phyloP scores from a whole-genome alignment of 2,797 vertebrate genomes.

The Ataeniobius toweri region DNA sequence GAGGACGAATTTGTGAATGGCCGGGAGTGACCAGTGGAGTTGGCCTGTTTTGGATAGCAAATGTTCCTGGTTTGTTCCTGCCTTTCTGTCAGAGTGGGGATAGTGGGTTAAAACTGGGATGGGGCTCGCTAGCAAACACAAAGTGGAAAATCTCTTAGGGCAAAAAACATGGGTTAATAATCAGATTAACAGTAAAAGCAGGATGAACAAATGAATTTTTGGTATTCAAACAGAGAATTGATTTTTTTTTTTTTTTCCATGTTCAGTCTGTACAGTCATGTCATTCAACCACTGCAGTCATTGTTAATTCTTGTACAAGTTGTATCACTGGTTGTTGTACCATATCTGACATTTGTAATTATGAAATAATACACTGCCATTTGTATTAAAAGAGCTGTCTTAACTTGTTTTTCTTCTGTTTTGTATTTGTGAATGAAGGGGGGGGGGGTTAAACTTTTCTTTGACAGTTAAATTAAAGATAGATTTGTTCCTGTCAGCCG shows the following conservation, averaged over 20 bases:
- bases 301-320: conserved; percentile 86
- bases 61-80: conserved; percentile 51
- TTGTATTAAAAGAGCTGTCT: conserved; percentile 78
- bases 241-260: conserved; percentile 56
- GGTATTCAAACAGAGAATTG: conserved; percentile 65
- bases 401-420: conserved; percentile 53
- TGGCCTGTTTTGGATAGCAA: conserved; percentile 64
- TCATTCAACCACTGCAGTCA: conserved; percentile 86
- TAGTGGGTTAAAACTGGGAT: conserved; percentile 26
- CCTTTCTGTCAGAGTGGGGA: conserved; percentile 31
- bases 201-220: conserved; percentile 42
- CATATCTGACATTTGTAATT: conserved; percentile 87
- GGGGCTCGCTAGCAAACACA: conserved; percentile 18
- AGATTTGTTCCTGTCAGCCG: background rate
- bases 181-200: conserved; percentile 37
- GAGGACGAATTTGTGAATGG: conserved; percentile 73
- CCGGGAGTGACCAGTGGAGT: conserved; percentile 66
- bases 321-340: conserved; percentile 86
- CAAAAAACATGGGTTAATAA: conserved; percentile 17
- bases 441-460: background rate
- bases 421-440: background rate
- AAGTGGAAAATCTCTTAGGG: conserved; percentile 30
- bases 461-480: conserved; percentile 1
- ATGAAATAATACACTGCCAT: conserved; percentile 89
- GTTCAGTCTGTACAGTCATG: conserved; percentile 83